These are phyloP conservation scores for Astyanax mexicanus DNA, from an alignment of 2,797 vertebrate species.

Conservation along the genomic window DNA sequence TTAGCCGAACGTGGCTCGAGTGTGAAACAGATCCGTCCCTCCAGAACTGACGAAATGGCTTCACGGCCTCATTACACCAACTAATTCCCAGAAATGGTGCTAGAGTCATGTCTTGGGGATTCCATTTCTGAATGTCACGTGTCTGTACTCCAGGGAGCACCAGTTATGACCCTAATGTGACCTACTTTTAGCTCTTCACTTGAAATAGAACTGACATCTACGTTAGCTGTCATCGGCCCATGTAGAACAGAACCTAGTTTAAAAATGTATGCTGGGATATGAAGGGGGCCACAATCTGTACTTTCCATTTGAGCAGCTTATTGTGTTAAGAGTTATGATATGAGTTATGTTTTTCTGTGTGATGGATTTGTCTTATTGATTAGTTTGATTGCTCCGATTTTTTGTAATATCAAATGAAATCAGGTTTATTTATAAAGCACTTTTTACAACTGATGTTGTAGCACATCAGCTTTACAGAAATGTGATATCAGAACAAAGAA, in stretches of 20 bases:
- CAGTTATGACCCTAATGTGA: conserved; percentile 20
- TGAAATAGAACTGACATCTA: conserved; percentile 28
- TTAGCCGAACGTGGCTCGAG: background rate
- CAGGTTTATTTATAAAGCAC: no score
- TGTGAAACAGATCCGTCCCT: conserved; percentile 35
- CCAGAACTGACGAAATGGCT: conserved; percentile 9
- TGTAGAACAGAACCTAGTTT: conserved; percentile 11
- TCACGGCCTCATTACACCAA: conserved; percentile 45
- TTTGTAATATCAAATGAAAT: no score
- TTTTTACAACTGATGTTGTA: no score
- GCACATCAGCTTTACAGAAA: no score
- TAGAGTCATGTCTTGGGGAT: conserved; percentile 34
- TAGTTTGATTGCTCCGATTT: no score
- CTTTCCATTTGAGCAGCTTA: background rate
- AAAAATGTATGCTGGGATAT: conserved; percentile 5
- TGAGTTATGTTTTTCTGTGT: background rate
- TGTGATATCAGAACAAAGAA: no score
- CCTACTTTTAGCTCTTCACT: conserved; percentile 23
- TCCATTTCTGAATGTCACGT: conserved; percentile 41
- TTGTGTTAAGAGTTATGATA: background rate
- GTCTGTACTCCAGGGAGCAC: conserved; percentile 13
- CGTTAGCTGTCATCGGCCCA: background rate
- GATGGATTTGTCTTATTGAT: no score
- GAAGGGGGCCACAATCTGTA: background rate
- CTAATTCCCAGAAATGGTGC: conserved; percentile 41